These are phyloP conservation scores for Scaptodrosophila lebanonensis DNA, from an alignment of 1,140 invertebrate genomes.

Conservation along the genomic window DNA sequence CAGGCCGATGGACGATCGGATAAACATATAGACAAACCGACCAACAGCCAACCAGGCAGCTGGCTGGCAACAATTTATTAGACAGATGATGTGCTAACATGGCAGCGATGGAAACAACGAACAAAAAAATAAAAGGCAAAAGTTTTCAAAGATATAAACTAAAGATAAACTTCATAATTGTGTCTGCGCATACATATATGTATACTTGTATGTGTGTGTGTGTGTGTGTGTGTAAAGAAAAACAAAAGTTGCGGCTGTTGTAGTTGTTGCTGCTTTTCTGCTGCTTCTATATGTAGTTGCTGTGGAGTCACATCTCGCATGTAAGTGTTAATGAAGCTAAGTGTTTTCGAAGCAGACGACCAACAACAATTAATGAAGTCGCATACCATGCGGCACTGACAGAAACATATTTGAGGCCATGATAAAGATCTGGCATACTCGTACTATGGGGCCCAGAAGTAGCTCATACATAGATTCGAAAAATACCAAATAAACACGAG, in stretches of 20 bases:
- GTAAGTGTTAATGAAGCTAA: constrained; percentile 75
- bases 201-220: background rate
- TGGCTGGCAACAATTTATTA: constrained; percentile 52
- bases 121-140: constrained; percentile 3
- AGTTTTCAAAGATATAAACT: constrained; percentile 53
- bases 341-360: constrained; percentile 67
- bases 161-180: constrained; percentile 73
- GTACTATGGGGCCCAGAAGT: too few relatives aligned
- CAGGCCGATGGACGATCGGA: background rate
- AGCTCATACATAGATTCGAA: too few relatives aligned
- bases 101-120: constrained; percentile 35
- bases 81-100: constrained; percentile 59
- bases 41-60: constrained; percentile 13
- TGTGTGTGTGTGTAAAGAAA: constrained; percentile 51
- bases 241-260: constrained; percentile 36
- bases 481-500: too few relatives aligned
- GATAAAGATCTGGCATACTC: too few relatives aligned
- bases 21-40: constrained; percentile 14
- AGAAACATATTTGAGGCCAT: too few relatives aligned
- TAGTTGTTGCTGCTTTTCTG: constrained; percentile 21
- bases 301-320: constrained; percentile 63
- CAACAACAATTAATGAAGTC: constrained; percentile 52
- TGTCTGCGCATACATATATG: too few relatives aligned
- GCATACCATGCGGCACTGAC: too few relatives aligned
- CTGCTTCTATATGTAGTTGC: constrained; percentile 20